Conservation (phyloP, 1,140 invertebrate species). For the Oryzaephilus surinamensis region DNA sequence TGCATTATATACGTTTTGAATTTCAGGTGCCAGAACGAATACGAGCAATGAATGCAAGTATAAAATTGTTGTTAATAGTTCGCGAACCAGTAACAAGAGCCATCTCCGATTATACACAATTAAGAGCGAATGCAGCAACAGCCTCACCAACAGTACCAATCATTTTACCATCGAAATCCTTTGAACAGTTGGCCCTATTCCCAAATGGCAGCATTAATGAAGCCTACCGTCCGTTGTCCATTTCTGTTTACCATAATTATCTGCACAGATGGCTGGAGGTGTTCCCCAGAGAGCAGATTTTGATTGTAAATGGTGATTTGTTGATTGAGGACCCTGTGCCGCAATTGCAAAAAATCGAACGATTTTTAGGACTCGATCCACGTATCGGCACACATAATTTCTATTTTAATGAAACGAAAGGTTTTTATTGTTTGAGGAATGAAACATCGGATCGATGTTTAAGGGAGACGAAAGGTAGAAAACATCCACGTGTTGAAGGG, state of each 20-base stretch:
- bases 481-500: constrained; percentile 79
- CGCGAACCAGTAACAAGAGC: constrained; percentile 90
- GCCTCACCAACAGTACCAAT: constrained; percentile 43
- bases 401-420: constrained; percentile 94
- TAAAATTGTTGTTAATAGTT: constrained; percentile 88
- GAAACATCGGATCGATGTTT: constrained; percentile 83
- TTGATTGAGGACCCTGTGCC: constrained; percentile 90
- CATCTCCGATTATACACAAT: constrained; percentile 92
- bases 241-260: constrained; percentile 78
- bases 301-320: constrained; percentile 90
- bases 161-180: constrained; percentile 47
- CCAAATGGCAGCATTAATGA: constrained; percentile 75
- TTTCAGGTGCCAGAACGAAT: constrained; percentile 76
- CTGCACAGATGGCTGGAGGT: constrained; percentile 74
- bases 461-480: constrained; percentile 87
- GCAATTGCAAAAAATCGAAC: constrained; percentile 78
- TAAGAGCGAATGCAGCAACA: constrained; percentile 63
- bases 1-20: too few species aligned
- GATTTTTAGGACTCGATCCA: constrained; percentile 74
- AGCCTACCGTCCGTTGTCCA: constrained; percentile 57
- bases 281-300: constrained; percentile 81
- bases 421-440: constrained; percentile 89
- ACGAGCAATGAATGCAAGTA: constrained; percentile 83
- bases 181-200: constrained; percentile 70
- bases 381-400: constrained; percentile 81